phyloP scores from a whole-genome alignment of 1,140 invertebrate species.

The Helicoverpa zea region DNA sequence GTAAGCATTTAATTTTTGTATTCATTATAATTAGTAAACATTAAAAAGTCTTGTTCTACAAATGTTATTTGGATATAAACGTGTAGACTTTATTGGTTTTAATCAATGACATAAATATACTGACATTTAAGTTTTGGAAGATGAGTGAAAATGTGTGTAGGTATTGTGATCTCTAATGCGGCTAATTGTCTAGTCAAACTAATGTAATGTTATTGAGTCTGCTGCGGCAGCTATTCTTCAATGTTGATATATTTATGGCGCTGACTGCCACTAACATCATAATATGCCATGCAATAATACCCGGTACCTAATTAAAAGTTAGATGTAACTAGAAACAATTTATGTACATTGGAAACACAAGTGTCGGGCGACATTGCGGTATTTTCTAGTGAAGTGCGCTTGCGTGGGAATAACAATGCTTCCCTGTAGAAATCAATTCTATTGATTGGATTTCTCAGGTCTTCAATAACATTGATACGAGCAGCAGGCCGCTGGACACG shows the following conservation, averaged over 20 bases:
- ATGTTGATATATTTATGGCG: slow-evolving; percentile 39
- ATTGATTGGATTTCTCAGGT: slow-evolving; percentile 38
- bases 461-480: not conserved
- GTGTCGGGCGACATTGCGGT: slow-evolving; percentile 40
- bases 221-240: slow-evolving; percentile 11
- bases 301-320: slow-evolving; percentile 37
- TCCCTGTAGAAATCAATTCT: slow-evolving; percentile 36
- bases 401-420: not conserved
- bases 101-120: slow-evolving; percentile 40
- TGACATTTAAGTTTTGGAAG: slow-evolving; percentile 10
- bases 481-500: not conserved
- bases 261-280: slow-evolving; percentile 24
- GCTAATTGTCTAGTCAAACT: slow-evolving; percentile 31
- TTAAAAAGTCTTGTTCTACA: slow-evolving; percentile 33
- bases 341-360: slow-evolving; percentile 21
- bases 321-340: slow-evolving; percentile 35
- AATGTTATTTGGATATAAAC: slow-evolving; percentile 40
- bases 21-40: slow-evolving; percentile 55
- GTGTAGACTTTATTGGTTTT: slow-evolving; percentile 26
- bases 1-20: slow-evolving; percentile 81
- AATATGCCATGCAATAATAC: slow-evolving; percentile 35
- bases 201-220: slow-evolving; percentile 25
- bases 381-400: slow-evolving; percentile 6
- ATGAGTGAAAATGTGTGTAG: slow-evolving; percentile 12
- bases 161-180: slow-evolving; percentile 24